Evolutionary conservation across 2,888 invertebrate genomes (phyloP).

Genomic region (Caenorhabditis zanzibari): DNA sequence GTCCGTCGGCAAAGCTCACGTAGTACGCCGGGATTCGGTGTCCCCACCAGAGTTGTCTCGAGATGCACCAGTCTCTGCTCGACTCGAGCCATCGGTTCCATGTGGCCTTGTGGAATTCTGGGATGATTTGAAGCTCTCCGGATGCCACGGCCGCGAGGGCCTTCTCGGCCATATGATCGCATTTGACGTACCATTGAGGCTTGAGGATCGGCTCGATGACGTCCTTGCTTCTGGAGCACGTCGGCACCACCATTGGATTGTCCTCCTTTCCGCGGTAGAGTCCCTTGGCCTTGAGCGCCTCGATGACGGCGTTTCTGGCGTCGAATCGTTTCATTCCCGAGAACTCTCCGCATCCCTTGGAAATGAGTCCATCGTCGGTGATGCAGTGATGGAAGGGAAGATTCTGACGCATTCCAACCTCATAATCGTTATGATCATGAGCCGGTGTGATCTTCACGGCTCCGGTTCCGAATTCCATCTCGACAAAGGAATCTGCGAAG

Average conservation of each 20-base stretch:
- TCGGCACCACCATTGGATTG: constrained; percentile 96
- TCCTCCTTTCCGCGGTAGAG: constrained; percentile 91
- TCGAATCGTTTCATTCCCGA: constrained; percentile 76
- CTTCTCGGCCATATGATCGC: constrained; percentile 91
- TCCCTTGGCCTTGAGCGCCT: constrained; percentile 88
- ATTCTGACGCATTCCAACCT: constrained; percentile 91
- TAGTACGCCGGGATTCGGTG: constrained; percentile 97
- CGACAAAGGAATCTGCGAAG: constrained; percentile 94
- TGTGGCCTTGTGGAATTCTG: constrained; percentile 92
- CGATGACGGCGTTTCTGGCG: constrained; percentile 87
- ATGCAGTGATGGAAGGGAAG: constrained; percentile 93
- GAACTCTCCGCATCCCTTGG: constrained; percentile 83
- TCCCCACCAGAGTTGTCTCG: constrained; percentile 99
- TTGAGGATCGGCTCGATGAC: constrained; percentile 96
- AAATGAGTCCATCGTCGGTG: constrained; percentile 92
- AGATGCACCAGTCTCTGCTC: constrained; percentile 98
- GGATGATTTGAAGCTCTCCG: constrained; percentile 92
- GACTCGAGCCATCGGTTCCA: constrained; percentile 98
- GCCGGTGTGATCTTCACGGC: constrained; percentile 99
- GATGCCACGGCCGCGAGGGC: constrained; percentile 87
- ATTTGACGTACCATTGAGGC: constrained; percentile 96
- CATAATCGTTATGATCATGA: constrained; percentile 97
- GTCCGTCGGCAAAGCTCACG: constrained; percentile 85
- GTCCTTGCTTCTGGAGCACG: constrained; percentile 94
- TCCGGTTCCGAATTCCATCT: constrained; percentile 96